These are phyloP conservation scores for Zalophus californianus DNA, from an alignment of 2,797 vertebrate genomes.

Conservation along the genomic window DNA sequence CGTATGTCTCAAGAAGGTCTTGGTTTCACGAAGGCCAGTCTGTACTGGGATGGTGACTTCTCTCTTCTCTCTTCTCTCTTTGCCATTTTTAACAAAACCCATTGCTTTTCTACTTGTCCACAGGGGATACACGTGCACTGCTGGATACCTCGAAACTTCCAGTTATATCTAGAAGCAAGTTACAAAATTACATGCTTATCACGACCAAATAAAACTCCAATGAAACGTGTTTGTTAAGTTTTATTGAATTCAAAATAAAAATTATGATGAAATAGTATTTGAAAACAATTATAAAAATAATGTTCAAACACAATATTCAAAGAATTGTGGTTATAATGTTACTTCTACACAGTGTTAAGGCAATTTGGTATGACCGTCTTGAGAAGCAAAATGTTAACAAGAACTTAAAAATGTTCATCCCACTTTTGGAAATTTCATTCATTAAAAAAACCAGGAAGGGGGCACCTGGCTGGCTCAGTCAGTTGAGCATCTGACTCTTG, in stretches of 20 bases:
- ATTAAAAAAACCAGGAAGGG: not conserved
- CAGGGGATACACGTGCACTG: not conserved
- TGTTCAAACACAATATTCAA: not conserved
- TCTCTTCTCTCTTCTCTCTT: not conserved
- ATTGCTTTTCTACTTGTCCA: not conserved
- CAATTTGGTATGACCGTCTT: slow-evolving; percentile 20
- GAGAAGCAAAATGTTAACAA: slow-evolving; percentile 17
- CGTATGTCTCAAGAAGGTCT: not conserved
- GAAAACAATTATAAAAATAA: not conserved
- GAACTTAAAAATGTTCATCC: not conserved
- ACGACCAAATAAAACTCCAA: not conserved
- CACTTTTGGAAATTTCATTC: slow-evolving; percentile 29
- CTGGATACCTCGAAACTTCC: not conserved
- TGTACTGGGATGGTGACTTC: not conserved
- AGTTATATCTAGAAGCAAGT: not conserved
- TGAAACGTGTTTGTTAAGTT: not conserved
- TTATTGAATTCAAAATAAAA: slow-evolving; percentile 5
- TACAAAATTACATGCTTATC: too few relatives aligned
- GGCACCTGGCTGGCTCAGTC: not conserved
- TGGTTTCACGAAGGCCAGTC: not conserved
- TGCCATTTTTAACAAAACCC: not conserved
- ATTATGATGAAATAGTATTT: not conserved
- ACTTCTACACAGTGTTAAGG: not conserved
- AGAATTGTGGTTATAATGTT: not conserved
- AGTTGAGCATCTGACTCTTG: not conserved